These are phyloP conservation scores for Diphyllodes magnificus DNA, from an alignment of 2,113 vertebrate genomes.

Conservation along the genomic window DNA sequence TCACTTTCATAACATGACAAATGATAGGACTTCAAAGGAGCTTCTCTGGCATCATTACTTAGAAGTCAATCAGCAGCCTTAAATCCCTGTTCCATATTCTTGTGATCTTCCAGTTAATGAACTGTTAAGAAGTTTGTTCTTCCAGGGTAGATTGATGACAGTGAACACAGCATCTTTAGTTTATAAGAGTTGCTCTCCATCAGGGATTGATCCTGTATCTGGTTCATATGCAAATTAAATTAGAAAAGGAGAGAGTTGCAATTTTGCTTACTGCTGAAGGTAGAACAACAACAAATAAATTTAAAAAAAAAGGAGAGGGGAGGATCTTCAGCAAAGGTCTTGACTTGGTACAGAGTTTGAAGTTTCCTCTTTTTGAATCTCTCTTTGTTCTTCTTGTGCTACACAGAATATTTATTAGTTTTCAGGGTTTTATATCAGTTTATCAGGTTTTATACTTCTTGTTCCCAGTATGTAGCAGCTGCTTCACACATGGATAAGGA, in stretches of 20 bases:
- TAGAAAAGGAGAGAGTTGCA: not conserved
- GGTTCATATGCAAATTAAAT: not conserved
- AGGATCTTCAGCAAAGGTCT: not conserved
- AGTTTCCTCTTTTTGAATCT: not conserved
- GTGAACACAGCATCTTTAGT: not conserved
- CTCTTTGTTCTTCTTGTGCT: not conserved
- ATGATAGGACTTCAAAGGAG: not conserved
- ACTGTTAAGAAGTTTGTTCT: not conserved
- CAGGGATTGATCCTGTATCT: not conserved
- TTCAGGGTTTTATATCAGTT: not conserved
- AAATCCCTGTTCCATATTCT: not conserved
- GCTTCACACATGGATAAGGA: not conserved
- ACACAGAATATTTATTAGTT: not conserved
- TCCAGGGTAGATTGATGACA: not conserved
- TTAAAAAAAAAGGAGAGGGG: fast-evolving
- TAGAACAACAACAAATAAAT: not conserved
- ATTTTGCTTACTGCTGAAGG: not conserved
- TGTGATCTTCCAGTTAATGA: not conserved
- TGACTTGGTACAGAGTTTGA: not conserved
- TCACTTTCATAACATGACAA: not conserved
- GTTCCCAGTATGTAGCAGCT: not conserved
- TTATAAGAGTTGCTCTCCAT: not conserved
- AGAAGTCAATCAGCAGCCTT: not conserved
- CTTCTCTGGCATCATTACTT: not conserved
- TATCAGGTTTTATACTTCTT: not conserved